A percentile compares a stretch with the other conserved stretches of the same genome.
These are phyloP conservation scores for Dissostichus mawsoni DNA, from an alignment of 2,113 vertebrate genomes.

Conservation along the genomic window DNA sequence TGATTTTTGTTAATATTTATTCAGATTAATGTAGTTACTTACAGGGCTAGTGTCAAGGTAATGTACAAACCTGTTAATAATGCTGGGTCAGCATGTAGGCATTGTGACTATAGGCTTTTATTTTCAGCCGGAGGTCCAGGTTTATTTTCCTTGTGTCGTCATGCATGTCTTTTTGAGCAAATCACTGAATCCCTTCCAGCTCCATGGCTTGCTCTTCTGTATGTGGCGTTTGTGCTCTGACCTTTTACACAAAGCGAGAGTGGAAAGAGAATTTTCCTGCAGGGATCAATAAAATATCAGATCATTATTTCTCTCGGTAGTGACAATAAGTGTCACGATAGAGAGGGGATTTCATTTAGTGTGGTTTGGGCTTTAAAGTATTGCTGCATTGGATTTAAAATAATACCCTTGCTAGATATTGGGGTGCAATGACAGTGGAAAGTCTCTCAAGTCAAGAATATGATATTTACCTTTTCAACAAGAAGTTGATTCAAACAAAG, in stretches of 20 bases:
- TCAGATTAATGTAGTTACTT: not conserved
- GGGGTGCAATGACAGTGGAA: not conserved
- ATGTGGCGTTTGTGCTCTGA: constrained; percentile 40
- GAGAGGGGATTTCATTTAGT: constrained; percentile 10
- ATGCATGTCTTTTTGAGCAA: constrained; percentile 32
- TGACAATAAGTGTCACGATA: constrained; percentile 26
- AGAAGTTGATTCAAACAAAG: not conserved
- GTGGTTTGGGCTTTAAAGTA: constrained; percentile 25
- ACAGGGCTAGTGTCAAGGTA: not conserved
- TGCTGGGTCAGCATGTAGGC: constrained; percentile 6
- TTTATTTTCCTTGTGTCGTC: not conserved
- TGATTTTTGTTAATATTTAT: not conserved
- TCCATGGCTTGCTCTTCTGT: constrained; percentile 10
- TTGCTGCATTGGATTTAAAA: not conserved
- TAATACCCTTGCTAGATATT: not conserved
- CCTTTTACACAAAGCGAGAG: constrained; percentile 36
- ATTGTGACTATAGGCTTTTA: not conserved
- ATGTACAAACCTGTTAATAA: not conserved
- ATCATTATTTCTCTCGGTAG: constrained; percentile 36
- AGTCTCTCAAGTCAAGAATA: not conserved
- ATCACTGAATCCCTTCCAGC: not conserved
- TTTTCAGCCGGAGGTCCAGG: not conserved
- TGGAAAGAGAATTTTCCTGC: constrained; percentile 23
- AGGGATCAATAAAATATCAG: constrained; percentile 55
- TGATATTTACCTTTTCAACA: not conserved